Evolutionary conservation across 2,888 invertebrate species (phyloP), one percentile per base, ranked within the genome.

Genomic region (Cheilosia soror): DNA sequence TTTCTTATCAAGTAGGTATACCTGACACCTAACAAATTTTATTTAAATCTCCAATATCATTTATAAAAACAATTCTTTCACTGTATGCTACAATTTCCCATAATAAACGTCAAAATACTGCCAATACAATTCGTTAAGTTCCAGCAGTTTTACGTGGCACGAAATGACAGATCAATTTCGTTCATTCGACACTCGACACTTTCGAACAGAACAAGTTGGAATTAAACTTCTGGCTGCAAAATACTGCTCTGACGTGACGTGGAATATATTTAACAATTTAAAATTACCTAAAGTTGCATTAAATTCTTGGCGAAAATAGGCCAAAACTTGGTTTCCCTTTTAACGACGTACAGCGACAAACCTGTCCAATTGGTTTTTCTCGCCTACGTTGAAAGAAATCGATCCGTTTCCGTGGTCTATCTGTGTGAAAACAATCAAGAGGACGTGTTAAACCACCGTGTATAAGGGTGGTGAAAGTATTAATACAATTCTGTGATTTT

Each of bases 211-310:
- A 82, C 77, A 78, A 86, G 82, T 73, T 82, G 78, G 78, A 86
- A 68, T 69, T 49, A 62, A 76, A 73, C 60, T 82, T 49, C 31
- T 58, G 42, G 73, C 77, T 82, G 73, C 69, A 78, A 78, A 86
- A 86, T 86, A 86, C 31, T 78, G 73, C 65, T 82, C 86, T 86
- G 86, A 86, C 86, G 86, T 86, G 86, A 86, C 86, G 86, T 86
- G 86, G 86, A 47, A 86, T 68, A 72, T 60, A 37, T 80, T 77
- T 42, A 40, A 62, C 33, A 72, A 77, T 75, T 60, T 49, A 40
- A 44, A 33, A 76, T 9, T 75, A 40, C 5, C 25, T 15, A n/a
- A 77, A 85, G 57, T 25, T n/a, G n/a, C 20, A 51, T 80, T 25
- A 29, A 58, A 71, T 71, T 31, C n/a, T 42, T 62, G 31, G 29